Percentiles rank a stretch among this genome's conserved stretches.
Evolutionary conservation across 2,888 invertebrate species (phyloP).

Genomic region (Sepiola atlantica): DNA sequence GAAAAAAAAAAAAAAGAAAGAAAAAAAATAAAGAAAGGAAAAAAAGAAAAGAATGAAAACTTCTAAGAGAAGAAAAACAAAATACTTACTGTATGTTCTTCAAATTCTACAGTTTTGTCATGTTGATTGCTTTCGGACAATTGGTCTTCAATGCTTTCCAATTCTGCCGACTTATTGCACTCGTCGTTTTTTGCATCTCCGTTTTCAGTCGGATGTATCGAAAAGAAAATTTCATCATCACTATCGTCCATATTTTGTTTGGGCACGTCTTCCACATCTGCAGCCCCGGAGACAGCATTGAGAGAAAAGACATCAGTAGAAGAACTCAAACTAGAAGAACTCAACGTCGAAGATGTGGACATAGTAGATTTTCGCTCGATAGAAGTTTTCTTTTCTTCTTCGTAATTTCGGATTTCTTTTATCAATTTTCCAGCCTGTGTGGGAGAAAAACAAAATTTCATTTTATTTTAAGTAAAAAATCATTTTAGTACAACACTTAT

Average conservation of each 20-base stretch:
- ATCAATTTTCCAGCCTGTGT: slow-evolving; percentile 32
- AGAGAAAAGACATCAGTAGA: neutral
- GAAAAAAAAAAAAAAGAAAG: neutral
- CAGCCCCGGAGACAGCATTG: neutral
- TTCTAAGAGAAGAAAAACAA: too few relatives aligned
- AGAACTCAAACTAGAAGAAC: neutral
- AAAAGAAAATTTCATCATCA: neutral
- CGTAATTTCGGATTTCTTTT: neutral
- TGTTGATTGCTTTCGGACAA: neutral
- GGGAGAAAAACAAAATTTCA: neutral
- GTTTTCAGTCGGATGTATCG: neutral
- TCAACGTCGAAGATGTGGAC: neutral
- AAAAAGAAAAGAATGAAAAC: neutral
- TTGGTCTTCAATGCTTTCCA: neutral
- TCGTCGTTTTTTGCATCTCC: neutral
- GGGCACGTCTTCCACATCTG: neutral
- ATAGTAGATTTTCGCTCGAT: neutral
- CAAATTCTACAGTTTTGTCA: neutral
- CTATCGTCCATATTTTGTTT: neutral
- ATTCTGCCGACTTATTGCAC: neutral
- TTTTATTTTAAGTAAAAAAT: too few relatives aligned
- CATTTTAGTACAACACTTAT: too few relatives aligned
- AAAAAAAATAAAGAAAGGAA: too few relatives aligned
- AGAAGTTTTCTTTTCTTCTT: neutral
- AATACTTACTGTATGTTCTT: neutral